These are phyloP conservation scores for Tylochromis polylepis DNA, from an alignment of 2,113 vertebrate species.

Conservation along the genomic window DNA sequence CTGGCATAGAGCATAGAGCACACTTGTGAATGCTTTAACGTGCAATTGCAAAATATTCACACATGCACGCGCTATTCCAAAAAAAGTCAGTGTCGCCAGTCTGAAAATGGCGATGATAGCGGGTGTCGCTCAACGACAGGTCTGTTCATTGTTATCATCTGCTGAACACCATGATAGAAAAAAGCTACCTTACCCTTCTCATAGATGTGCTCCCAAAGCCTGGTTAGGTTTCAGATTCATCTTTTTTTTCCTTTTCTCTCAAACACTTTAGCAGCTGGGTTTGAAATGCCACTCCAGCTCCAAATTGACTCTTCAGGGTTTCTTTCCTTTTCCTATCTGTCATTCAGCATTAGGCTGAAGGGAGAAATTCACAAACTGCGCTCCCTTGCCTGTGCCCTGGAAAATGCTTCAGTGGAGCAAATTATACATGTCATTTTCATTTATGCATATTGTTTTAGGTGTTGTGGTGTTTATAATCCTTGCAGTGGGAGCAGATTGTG, in stretches of 20 bases:
- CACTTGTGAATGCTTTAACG: background rate
- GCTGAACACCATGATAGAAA: constrained; percentile 6
- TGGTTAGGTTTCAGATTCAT: constrained; percentile 36
- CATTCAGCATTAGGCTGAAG: constrained; percentile 55
- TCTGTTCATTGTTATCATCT: constrained; percentile 26
- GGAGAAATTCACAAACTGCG: background rate
- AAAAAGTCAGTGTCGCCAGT: background rate
- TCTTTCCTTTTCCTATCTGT: constrained; percentile 48
- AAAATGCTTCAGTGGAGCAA: constrained; percentile 16
- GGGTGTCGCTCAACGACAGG: background rate
- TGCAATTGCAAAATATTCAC: background rate
- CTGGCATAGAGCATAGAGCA: background rate
- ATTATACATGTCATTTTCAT: constrained; percentile 1
- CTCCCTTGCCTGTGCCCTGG: background rate
- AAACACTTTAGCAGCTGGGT: constrained; percentile 45
- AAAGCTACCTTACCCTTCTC: constrained; percentile 20
- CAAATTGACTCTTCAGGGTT: constrained; percentile 64
- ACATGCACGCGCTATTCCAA: background rate
- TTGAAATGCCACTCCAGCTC: constrained; percentile 59
- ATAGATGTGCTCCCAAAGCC: constrained; percentile 6
- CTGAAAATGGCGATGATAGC: background rate
- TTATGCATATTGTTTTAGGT: background rate
- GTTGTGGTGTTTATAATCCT: background rate
- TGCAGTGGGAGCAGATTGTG: background rate
- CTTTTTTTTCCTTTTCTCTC: background rate